Conservation (phyloP, 2,797 vertebrate genomes). For the Phaenicophaeus curvirostris region DNA sequence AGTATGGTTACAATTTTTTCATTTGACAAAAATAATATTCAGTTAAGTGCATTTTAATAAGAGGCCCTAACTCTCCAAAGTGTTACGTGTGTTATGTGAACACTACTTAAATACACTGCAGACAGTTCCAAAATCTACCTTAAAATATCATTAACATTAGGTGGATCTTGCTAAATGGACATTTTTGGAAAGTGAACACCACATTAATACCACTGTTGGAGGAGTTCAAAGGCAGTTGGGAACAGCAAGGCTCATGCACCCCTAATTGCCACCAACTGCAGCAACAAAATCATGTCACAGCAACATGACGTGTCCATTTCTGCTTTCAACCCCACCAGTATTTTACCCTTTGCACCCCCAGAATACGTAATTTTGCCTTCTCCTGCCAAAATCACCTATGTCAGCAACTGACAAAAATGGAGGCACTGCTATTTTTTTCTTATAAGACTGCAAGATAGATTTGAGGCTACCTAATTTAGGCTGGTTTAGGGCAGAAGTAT, state of each 20-base stretch:
- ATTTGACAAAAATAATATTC: background rate
- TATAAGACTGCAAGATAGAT: background rate
- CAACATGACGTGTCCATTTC: rapidly evolving
- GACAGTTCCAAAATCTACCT: background rate
- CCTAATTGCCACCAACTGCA: background rate
- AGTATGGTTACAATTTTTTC: background rate
- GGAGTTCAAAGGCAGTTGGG: background rate
- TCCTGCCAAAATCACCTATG: background rate
- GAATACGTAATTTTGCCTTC: background rate
- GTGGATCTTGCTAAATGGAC: background rate
- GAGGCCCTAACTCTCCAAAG: background rate
- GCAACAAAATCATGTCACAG: rapidly evolving
- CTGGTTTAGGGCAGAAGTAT: background rate
- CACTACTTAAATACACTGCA: background rate
- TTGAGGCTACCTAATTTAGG: background rate
- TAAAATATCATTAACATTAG: background rate
- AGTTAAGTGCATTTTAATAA: background rate
- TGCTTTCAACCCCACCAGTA: background rate
- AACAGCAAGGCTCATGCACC: rapidly evolving
- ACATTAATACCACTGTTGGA: background rate
- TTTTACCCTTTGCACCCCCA: background rate
- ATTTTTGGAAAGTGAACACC: background rate
- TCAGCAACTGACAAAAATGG: rapidly evolving
- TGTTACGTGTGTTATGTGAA: rapidly evolving
- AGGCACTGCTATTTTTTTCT: background rate